phyloP scores from a whole-genome alignment of 1,140 invertebrate species.

The Euura saliciscinereae region DNA sequence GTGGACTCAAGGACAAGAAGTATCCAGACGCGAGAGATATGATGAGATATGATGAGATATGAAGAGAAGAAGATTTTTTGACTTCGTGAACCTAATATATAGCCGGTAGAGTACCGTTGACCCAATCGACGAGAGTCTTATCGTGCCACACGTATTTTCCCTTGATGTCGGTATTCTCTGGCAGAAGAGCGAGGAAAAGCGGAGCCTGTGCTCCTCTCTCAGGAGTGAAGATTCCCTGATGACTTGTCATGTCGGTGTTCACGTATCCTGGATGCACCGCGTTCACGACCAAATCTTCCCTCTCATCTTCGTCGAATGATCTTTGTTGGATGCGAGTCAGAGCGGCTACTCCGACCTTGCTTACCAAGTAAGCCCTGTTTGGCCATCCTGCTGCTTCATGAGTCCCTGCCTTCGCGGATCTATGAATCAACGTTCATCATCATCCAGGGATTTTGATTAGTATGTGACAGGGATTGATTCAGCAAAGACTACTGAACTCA shows the following conservation, averaged over 20 bases:
- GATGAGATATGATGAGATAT: too few species aligned
- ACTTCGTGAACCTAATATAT: too few species aligned
- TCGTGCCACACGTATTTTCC: slow-evolving; percentile 55
- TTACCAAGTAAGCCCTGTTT: slow-evolving; percentile 68
- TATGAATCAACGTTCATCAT: slow-evolving; percentile 26
- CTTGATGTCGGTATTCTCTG: slow-evolving; percentile 44
- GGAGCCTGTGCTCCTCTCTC: slow-evolving; percentile 64
- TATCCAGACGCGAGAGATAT: slow-evolving; percentile 75
- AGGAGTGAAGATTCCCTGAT: slow-evolving; percentile 66
- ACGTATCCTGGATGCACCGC: slow-evolving; percentile 68
- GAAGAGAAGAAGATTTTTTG: too few species aligned
- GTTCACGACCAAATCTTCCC: slow-evolving; percentile 66
- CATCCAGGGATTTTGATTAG: slow-evolving; percentile 6
- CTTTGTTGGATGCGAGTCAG: slow-evolving; percentile 71
- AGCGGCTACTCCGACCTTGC: slow-evolving; percentile 74
- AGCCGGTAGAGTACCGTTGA: too few species aligned
- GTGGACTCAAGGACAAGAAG: slow-evolving; percentile 69
- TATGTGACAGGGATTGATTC: slow-evolving; percentile 20
- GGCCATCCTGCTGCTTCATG: slow-evolving; percentile 68
- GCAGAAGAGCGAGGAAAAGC: slow-evolving; percentile 51
- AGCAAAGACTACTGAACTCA: slow-evolving; percentile 41
- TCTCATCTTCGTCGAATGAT: slow-evolving; percentile 60
- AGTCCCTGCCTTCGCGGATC: slow-evolving; percentile 52
- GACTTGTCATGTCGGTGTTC: slow-evolving; percentile 70
- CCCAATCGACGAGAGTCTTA: slow-evolving; percentile 47